Evolutionary conservation across 2,797 vertebrate genomes (phyloP), one percentile per base, ranked within the genome.

Genomic region (Acanthopagrus latus): DNA sequence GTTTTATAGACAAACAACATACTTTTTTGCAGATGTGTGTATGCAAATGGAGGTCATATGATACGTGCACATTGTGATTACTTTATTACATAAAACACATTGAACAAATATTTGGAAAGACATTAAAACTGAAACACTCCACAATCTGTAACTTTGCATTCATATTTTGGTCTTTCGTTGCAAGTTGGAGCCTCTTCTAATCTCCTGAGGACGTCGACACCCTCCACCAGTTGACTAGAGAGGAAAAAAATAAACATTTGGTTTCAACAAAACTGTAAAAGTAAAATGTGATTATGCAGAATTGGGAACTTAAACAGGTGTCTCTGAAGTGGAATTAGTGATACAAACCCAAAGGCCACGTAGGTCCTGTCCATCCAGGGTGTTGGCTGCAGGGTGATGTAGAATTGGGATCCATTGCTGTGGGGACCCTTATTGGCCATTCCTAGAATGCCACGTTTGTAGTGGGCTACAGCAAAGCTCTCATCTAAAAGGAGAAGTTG

Each of bases 401-500:
- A 98, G 90, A 99, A 98, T 87, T 99, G 96, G 0, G 95, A 98
- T 44, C 90, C 93, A 0, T 99, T 99, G 82, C 89, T 97, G 77
- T 99, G 96, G 21, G 79, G 85, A 50, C 97, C 96, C 80, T 94
- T 95, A 90, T 96, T 98, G 77, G 94, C 96, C 97, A 98, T 98
- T 79, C 96, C 94, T 0, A 98, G 90, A 80, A 93, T 88, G 14
- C 97, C 96, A 59, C 95, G 95, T 89, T 95, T 97, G 75, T 88
- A 92, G 87, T 98, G 97, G 76, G 81, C 86, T 57, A 98, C 0
- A 1, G 96, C 93, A 90, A 96, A 98, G 87, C 92, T 96, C 94
- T 99, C 96, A 92, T 97, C 97, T 98, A 76, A 62, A 79, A 59
- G 48, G 9, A 41, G 20, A 74, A 71, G 76, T 29, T 5, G 58